Evolutionary conservation across 2,797 vertebrate species (phyloP).

Genomic region (Vultur gryphus): DNA sequence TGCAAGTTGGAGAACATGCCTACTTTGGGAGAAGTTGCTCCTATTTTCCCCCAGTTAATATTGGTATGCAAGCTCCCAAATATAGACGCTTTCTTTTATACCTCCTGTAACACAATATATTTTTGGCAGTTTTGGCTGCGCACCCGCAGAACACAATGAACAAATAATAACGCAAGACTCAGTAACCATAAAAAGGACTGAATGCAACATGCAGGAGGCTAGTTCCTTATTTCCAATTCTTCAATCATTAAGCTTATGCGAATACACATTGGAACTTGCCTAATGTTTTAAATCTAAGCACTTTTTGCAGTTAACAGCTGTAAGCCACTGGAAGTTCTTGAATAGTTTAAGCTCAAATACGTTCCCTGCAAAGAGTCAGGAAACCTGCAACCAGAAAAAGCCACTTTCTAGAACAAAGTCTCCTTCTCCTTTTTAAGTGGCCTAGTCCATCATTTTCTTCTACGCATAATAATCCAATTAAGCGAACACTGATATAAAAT

Average conservation of each 20-base stretch:
- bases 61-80: neutral
- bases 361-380: neutral
- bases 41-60: neutral
- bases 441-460: neutral
- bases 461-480: neutral
- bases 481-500: neutral
- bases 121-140: neutral
- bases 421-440: neutral
- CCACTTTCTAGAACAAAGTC: neutral
- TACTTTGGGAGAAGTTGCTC: neutral
- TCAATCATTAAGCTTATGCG: too few relatives aligned
- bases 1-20: neutral
- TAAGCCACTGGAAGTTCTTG: neutral
- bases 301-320: neutral
- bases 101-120: neutral
- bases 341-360: neutral
- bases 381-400: neutral
- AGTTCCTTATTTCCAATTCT: neutral
- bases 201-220: neutral
- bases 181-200: neutral
- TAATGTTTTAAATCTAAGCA: neutral
- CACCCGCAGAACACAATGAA: neutral
- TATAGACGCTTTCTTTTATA: rapidly evolving
- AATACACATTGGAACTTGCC: neutral
- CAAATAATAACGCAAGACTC: neutral